phyloP scores from a whole-genome alignment of 2,113 vertebrate species.

The Etia nguti region DNA sequence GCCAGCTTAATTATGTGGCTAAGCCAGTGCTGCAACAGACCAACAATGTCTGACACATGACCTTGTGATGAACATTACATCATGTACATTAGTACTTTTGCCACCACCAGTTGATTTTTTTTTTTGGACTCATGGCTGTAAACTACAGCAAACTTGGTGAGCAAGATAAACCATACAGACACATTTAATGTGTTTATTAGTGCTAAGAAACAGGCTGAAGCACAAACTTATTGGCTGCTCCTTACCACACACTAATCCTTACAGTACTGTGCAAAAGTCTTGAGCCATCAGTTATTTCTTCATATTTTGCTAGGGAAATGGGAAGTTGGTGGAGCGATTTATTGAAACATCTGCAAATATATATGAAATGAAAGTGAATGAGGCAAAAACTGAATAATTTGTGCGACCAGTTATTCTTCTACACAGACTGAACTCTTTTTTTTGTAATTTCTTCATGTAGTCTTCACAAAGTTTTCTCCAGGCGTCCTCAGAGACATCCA shows the following conservation, averaged over 20 bases:
- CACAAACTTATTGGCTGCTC: not conserved
- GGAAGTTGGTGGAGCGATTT: not conserved
- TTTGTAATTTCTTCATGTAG: not conserved
- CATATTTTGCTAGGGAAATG: rapidly evolving
- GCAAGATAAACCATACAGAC: not conserved
- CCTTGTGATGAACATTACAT: not conserved
- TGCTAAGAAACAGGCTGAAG: not conserved
- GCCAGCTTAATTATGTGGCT: not conserved
- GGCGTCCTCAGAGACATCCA: not conserved
- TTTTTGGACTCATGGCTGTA: not conserved
- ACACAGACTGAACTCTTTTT: not conserved
- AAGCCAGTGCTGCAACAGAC: not conserved
- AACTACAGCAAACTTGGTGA: not conserved
- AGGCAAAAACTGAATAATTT: not conserved
- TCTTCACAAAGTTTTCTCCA: not conserved
- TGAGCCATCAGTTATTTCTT: not conserved
- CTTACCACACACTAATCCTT: not conserved
- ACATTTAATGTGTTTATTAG: not conserved
- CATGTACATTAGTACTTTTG: not conserved
- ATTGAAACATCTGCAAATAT: not conserved
- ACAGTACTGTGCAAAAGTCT: not conserved
- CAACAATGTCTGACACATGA: not conserved
- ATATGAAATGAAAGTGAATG: not conserved
- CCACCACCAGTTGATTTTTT: not conserved
- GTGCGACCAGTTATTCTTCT: not conserved